These are phyloP conservation scores for Lordiphosa mommai DNA, from an alignment of 1,140 invertebrate species.

Conservation along the genomic window DNA sequence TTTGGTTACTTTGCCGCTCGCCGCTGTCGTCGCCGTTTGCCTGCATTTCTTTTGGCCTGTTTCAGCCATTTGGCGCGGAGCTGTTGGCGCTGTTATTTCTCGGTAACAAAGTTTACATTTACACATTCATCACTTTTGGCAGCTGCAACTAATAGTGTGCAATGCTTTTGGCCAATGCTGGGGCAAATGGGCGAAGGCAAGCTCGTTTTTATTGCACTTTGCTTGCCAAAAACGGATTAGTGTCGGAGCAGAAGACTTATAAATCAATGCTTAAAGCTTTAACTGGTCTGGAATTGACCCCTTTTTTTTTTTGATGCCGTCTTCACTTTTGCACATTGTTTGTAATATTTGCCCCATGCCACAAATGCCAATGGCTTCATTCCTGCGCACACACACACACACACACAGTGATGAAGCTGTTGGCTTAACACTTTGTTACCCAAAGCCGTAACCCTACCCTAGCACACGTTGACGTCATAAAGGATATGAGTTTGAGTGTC, in stretches of 20 bases:
- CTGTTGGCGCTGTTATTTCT: constrained; percentile 70
- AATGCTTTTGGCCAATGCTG: constrained; percentile 46
- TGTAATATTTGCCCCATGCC: constrained; percentile 49
- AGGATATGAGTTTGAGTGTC: constrained; percentile 27
- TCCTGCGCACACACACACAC: constrained; percentile 5
- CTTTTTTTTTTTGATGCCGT: constrained; percentile 21
- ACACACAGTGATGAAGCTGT: constrained; percentile 60
- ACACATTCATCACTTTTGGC: constrained; percentile 78
- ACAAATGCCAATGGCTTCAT: constrained; percentile 44
- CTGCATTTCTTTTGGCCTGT: constrained; percentile 34
- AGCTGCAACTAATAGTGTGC: constrained; percentile 77
- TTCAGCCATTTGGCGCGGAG: constrained; percentile 48
- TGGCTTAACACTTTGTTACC: constrained; percentile 51
- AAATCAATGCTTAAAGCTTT: constrained; percentile 73
- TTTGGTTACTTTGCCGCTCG: constrained; percentile 13
- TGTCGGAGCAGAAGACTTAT: constrained; percentile 48
- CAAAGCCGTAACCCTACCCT: constrained; percentile 19
- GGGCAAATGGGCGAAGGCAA: background rate
- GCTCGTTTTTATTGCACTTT: constrained; percentile 71
- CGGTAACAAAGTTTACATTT: constrained; percentile 77
- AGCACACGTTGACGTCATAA: constrained; percentile 50
- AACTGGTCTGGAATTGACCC: constrained; percentile 15
- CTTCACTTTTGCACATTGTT: constrained; percentile 45
- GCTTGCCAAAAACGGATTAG: constrained; percentile 72
- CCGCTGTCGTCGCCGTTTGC: constrained; percentile 3